Base-by-base conservation (phyloP, 2,797 vertebrate species). In the Brachymystax lenok region DNA sequence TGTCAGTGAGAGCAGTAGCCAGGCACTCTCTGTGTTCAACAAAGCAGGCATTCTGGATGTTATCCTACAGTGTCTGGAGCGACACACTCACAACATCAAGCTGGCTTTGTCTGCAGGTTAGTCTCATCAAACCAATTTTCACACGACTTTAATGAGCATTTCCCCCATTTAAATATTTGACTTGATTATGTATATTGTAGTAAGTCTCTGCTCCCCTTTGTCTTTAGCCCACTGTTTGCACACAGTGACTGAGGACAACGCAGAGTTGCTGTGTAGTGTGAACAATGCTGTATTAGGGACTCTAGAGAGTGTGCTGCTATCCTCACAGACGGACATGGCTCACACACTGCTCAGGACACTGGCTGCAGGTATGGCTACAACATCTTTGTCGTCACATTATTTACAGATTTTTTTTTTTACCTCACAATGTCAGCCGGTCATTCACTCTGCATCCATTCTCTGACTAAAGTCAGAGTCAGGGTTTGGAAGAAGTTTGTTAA, bases 221-320 rank as follows among this genome's bases (percentile, higher is more conserved):
- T 80, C 13, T 7, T 14, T 88, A 99, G 98, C 97, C 3, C 96
- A 97, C 85, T 99, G 98, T 88, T 91, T 99, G 85, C 98, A 99
- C 89, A 96, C 96, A 1, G 97, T 99, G 86, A 97, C 97, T 0
- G 98, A 99, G 89, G 98, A 99, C 74, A 99, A 99, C 85, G 86
- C 94, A 0, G 98, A 99, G 76, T 94, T 99, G 64, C 92, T 97
- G 35, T 88, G 91, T 14, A 94, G 94, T 63, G 88, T 97, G 80
- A 94, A 92, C 82, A 35, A 86, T n/a, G 84, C 93, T 1, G 92
- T 93, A 46, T 83, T 96, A 0, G 88, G 91, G 35, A 86, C 94
- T 3, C 84, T 99, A 85, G 98, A 99, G 83, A 92, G 85, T 0
- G 91, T 94, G 75, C 88, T 99, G 89, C 74, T 95, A 73, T 94